Percentiles rank a stretch among this genome's conserved stretches.
Evolutionary conservation across 2,113 vertebrate species (phyloP).

Genomic region (Lamprologus ornatipinnis): DNA sequence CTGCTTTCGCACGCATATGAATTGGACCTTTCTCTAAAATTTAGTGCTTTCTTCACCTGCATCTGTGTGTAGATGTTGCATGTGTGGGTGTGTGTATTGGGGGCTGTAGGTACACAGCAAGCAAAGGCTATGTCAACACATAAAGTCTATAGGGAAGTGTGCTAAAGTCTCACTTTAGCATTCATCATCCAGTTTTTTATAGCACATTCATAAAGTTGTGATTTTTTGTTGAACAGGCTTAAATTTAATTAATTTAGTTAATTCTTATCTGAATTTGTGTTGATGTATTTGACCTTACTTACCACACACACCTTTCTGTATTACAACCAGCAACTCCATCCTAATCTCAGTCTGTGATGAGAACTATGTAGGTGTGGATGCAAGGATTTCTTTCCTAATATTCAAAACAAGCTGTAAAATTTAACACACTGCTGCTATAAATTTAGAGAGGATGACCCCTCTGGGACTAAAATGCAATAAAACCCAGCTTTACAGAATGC

Average conservation of each 20-base stretch:
- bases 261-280: not conserved
- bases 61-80: not conserved
- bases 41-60: not conserved
- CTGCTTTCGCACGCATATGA: not conserved
- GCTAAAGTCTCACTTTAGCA: not conserved
- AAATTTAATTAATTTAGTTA: not conserved
- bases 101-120: not conserved
- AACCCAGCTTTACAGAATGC: not conserved
- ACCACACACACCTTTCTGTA: not conserved
- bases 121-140: not conserved
- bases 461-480: not conserved
- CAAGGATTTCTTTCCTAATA: not conserved
- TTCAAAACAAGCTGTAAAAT: constrained; percentile 4
- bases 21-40: not conserved
- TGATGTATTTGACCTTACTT: not conserved
- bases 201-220: not conserved
- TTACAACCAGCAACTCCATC: not conserved
- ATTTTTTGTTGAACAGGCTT: not conserved
- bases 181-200: not conserved
- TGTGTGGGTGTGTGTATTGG: not conserved
- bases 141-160: not conserved
- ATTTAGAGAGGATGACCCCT: not conserved
- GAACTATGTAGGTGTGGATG: not conserved
- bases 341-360: not conserved
- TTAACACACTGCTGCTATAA: not conserved